Evolutionary conservation across 1,140 invertebrate species (phyloP).

Genomic region (Bombus polaris): DNA sequence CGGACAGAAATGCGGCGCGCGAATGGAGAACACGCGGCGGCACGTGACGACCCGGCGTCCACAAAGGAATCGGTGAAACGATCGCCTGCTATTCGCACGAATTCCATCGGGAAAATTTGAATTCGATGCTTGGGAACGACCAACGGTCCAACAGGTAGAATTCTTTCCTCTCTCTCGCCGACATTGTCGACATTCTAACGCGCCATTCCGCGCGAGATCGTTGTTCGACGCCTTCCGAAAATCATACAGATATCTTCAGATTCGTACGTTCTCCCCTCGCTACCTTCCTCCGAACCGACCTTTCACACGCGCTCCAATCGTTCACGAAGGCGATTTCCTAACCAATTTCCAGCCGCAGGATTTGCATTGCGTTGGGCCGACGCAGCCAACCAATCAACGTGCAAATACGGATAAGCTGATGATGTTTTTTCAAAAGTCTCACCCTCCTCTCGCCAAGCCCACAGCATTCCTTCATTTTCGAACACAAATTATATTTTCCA

Average conservation of each 20-base stretch:
- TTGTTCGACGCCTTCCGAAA: not conserved
- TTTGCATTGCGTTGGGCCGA: constrained; percentile 52
- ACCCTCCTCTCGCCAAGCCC: too few species aligned
- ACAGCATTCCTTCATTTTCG: too few species aligned
- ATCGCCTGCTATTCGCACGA: not conserved
- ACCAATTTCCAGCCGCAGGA: constrained; percentile 41
- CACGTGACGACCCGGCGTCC: too few species aligned
- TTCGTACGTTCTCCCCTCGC: not conserved
- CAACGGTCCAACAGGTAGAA: constrained; percentile 35
- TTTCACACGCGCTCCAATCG: constrained; percentile 27
- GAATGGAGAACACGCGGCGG: not conserved
- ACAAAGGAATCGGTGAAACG: not conserved
- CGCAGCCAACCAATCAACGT: constrained; percentile 58
- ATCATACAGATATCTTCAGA: constrained; percentile 31
- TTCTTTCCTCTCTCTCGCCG: not conserved
- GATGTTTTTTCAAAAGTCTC: not conserved
- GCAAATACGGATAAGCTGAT: constrained; percentile 55
- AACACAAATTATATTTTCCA: too few species aligned
- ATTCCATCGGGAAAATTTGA: constrained; percentile 31
- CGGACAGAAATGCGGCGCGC: not conserved
- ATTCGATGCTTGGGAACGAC: not conserved
- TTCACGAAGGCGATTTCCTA: constrained; percentile 26
- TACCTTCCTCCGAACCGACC: not conserved
- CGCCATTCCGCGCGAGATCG: not conserved
- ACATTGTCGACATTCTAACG: constrained; percentile 12